A percentile compares a stretch with the other conserved stretches of the same genome.
Evolutionary conservation across 2,113 vertebrate genomes (phyloP).

Genomic region (Rhynchopsitta pachyrhyncha): DNA sequence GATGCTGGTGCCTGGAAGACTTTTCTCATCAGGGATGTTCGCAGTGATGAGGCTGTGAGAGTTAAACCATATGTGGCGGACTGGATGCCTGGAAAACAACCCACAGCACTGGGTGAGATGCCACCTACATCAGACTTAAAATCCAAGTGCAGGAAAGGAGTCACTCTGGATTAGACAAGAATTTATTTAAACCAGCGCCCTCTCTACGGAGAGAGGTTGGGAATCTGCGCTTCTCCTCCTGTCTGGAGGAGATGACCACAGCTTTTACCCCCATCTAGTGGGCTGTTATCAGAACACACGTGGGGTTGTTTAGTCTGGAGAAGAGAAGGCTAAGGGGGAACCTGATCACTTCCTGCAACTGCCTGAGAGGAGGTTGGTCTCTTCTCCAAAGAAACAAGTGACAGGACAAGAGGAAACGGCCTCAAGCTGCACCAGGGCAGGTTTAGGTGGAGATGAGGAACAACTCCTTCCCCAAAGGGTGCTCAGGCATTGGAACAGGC

Average conservation of each 20-base stretch:
- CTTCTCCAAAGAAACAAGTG: not conserved
- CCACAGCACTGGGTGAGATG: not conserved
- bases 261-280: conserved; percentile 49
- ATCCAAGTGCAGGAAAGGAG: not conserved
- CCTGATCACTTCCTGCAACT: not conserved
- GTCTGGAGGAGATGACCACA: not conserved
- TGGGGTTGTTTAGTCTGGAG: not conserved
- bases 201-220: not conserved
- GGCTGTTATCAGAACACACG: not conserved
- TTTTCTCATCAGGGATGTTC: conserved; percentile 89
- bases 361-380: not conserved
- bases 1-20: conserved; percentile 83
- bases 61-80: conserved; percentile 84
- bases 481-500: not conserved
- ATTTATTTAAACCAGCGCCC: accelerated
- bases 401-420: not conserved
- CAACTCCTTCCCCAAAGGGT: not conserved
- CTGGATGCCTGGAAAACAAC: conserved; percentile 83
- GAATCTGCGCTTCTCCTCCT: not conserved
- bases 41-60: conserved; percentile 88
- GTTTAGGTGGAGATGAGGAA: not conserved
- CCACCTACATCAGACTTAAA: accelerated
- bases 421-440: not conserved
- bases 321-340: not conserved
- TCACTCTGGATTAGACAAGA: accelerated